These are phyloP conservation scores for Dysdera silvatica DNA, from an alignment of 1,140 invertebrate genomes.

Conservation along the genomic window DNA sequence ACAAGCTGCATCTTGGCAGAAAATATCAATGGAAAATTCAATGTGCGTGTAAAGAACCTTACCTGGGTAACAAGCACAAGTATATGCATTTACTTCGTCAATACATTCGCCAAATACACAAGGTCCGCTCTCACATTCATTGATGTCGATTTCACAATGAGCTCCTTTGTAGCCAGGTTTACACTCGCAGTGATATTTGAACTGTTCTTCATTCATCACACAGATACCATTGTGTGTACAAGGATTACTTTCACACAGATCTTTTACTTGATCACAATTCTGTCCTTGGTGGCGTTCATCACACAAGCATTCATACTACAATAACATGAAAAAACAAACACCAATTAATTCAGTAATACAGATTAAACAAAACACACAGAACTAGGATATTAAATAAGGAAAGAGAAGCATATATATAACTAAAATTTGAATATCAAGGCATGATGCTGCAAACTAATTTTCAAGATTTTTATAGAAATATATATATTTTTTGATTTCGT, in stretches of 20 bases:
- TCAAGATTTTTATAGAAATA: no score
- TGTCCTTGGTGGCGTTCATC: constrained; percentile 60
- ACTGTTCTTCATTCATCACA: constrained; percentile 32
- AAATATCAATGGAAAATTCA: constrained; percentile 66
- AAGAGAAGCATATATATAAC: no score
- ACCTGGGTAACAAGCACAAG: constrained; percentile 40
- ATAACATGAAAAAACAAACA: no score
- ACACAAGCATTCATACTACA: constrained; percentile 38
- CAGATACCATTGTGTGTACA: constrained; percentile 34
- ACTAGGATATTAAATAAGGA: no score
- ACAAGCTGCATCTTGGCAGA: constrained; percentile 33
- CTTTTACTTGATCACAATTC: constrained; percentile 71
- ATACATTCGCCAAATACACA: constrained; percentile 34
- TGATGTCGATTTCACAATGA: constrained; percentile 55
- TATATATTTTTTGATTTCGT: no score
- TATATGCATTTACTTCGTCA: constrained; percentile 30
- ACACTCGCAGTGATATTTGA: constrained; percentile 48
- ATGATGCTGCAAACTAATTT: no score
- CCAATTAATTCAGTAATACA: no score
- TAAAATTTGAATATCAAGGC: no score
- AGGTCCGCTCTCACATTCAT: constrained; percentile 26
- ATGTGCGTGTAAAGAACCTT: no score
- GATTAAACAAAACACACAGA: no score
- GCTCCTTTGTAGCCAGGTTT: constrained; percentile 75
- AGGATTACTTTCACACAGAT: constrained; percentile 28